These are phyloP conservation scores for Chiloscyllium punctatum DNA, from an alignment of 2,797 vertebrate species.

Conservation along the genomic window DNA sequence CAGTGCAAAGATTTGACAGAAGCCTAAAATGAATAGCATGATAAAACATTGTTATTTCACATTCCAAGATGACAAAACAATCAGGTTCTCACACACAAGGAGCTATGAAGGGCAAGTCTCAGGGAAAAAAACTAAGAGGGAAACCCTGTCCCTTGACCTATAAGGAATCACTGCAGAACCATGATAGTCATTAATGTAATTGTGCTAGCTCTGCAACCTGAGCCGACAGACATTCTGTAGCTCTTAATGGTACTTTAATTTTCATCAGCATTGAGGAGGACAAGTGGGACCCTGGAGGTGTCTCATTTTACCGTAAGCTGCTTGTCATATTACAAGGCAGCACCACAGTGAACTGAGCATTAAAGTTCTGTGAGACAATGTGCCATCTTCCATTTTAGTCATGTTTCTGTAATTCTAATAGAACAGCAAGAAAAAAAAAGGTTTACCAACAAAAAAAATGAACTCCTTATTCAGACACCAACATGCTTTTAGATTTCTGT, in stretches of 20 bases:
- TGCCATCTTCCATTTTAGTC: neutral
- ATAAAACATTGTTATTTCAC: neutral
- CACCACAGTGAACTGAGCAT: constrained; percentile 1
- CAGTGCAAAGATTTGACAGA: neutral
- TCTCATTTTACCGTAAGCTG: constrained; percentile 14
- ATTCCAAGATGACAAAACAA: neutral
- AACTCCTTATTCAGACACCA: neutral
- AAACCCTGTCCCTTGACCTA: constrained; percentile 25
- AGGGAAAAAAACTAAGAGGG: neutral
- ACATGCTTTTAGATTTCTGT: neutral
- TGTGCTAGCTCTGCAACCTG: constrained; percentile 11
- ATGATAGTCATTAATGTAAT: constrained; percentile 31
- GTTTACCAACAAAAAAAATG: no score
- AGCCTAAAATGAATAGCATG: neutral
- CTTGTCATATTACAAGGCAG: constrained; percentile 4
- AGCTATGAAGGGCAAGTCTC: neutral
- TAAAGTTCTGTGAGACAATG: constrained; percentile 4
- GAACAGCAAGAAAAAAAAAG: neutral
- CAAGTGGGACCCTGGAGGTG: constrained; percentile 28
- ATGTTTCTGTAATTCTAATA: neutral
- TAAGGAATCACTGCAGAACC: constrained; percentile 24
- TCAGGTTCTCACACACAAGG: neutral
- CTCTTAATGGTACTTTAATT: constrained; percentile 32
- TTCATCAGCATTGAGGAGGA: constrained; percentile 6
- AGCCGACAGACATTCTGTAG: neutral